A percentile compares a stretch with the other conserved stretches of the same genome.
phyloP scores from a whole-genome alignment of 2,888 invertebrate species.

The Trichogramma evanescens region DNA sequence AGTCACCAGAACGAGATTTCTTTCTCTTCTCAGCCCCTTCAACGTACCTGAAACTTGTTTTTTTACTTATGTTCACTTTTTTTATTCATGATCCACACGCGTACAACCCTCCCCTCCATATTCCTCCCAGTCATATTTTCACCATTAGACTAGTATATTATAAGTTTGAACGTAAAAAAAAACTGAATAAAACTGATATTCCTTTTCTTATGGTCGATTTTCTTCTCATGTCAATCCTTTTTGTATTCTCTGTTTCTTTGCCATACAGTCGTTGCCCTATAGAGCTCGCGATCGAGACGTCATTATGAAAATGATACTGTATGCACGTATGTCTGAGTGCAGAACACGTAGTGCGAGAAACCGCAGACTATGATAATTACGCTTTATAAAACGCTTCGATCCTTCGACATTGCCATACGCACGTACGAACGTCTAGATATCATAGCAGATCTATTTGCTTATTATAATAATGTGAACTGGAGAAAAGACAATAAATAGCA shows the following conservation, averaged over 20 bases:
- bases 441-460: conserved; percentile 3
- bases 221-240: neutral
- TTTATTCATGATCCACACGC: neutral
- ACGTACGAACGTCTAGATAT: neutral
- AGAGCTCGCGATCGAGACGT: conserved; percentile 28
- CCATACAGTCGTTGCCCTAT: conserved; percentile 15
- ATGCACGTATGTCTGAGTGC: conserved; percentile 33
- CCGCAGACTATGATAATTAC: conserved; percentile 46
- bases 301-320: conserved; percentile 47
- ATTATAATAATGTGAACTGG: no score
- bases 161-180: no score
- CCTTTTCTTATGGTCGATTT: no score
- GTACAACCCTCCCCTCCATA: conserved; percentile 1
- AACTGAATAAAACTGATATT: no score
- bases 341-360: conserved; percentile 26
- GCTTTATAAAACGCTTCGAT: conserved; percentile 45
- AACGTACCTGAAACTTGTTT: no score
- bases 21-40: neutral
- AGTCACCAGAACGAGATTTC: neutral
- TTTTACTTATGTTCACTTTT: no score
- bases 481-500: no score
- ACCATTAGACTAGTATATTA: neutral
- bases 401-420: conserved; percentile 22
- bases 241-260: conserved; percentile 20
- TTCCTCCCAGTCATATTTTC: conserved; percentile 4